Base-by-base conservation (phyloP, 2,113 vertebrate genomes). In the Lophius piscatorius region DNA sequence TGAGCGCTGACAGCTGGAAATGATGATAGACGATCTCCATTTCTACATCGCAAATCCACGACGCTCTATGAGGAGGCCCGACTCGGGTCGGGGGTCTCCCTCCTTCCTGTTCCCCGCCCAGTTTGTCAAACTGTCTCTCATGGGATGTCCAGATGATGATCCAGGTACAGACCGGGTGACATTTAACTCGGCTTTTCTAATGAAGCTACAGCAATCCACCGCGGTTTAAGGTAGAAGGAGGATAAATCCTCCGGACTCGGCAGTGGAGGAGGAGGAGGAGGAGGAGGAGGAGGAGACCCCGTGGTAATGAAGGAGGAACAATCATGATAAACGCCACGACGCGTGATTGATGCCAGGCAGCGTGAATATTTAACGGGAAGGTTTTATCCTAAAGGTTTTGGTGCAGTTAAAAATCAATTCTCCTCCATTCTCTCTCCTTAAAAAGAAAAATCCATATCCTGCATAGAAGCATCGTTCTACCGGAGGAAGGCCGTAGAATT, bases 151-250 rank as follows among this genome's bases (percentile, higher is more conserved):
- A 34, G 63, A 82, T 84, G 77, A 81, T 78, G 74, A 84, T 82
- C 82, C 87, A 86, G 87, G 74, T 73, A 75, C 73, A 73, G 82
- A 54, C 84, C 63, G 20, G 84, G 78, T 83, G 75, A 88, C 87
- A 87, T 87, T 91, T 89, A 89, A 83, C 83, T 89, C 80, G 28
- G 78, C 82, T 78, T 87, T n/a, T 88, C 84, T 84, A 90, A 90
- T 88, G 89, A 90, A 74, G 68, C 82, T 83, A 68, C 66, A 79
- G 74, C 70, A 77, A 84, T 83, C 82, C 71, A 6, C 62, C 34
- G 79, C 81, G 79, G 68, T 72, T 77, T 78, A 61, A 69, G 63
- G 63, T 41, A 78, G 55, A 51, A 24, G 77, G 64, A 78, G 74
- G 77, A 82, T 84, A 81, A 80, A 78, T 74, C 81, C 67, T 76